Evolutionary conservation across 2,888 invertebrate genomes (phyloP).

Genomic region (Cheilosia grossa): DNA sequence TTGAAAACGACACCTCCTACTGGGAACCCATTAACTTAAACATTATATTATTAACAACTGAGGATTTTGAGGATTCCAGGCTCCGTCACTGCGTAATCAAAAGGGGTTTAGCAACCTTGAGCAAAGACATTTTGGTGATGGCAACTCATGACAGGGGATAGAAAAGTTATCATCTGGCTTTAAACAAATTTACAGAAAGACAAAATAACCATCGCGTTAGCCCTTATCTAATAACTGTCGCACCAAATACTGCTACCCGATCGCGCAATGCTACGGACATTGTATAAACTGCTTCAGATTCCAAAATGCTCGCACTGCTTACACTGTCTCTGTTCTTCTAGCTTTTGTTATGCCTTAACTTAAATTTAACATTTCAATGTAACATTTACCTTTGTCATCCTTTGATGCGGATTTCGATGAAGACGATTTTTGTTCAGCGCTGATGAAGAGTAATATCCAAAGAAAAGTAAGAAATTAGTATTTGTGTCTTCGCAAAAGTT

Average conservation of each 20-base stretch:
- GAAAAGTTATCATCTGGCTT: too few relatives aligned
- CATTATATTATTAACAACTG: neutral
- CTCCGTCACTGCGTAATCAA: too few relatives aligned
- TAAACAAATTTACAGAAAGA: too few relatives aligned
- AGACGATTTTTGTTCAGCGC: conserved; percentile 79
- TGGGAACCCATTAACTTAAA: neutral
- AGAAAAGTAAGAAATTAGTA: conserved; percentile 61
- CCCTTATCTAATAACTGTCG: too few relatives aligned
- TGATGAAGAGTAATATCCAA: conserved; percentile 66
- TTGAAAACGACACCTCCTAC: neutral
- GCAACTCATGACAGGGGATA: too few relatives aligned
- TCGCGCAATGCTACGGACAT: conserved; percentile 1
- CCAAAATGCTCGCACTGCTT: conserved; percentile 46
- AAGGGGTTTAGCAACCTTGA: too few relatives aligned
- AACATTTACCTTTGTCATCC: conserved; percentile 83
- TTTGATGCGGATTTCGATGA: conserved; percentile 80
- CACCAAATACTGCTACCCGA: too few relatives aligned
- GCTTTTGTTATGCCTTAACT: conserved; percentile 24
- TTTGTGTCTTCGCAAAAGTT: conserved; percentile 19
- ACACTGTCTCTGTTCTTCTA: conserved; percentile 28
- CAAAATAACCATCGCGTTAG: too few relatives aligned
- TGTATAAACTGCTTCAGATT: conserved; percentile 64
- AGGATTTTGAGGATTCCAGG: too few relatives aligned
- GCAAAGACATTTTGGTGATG: too few relatives aligned
- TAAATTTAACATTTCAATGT: conserved; percentile 65